Base-by-base conservation (phyloP, 2,797 vertebrate genomes). In the Picus viridis region DNA sequence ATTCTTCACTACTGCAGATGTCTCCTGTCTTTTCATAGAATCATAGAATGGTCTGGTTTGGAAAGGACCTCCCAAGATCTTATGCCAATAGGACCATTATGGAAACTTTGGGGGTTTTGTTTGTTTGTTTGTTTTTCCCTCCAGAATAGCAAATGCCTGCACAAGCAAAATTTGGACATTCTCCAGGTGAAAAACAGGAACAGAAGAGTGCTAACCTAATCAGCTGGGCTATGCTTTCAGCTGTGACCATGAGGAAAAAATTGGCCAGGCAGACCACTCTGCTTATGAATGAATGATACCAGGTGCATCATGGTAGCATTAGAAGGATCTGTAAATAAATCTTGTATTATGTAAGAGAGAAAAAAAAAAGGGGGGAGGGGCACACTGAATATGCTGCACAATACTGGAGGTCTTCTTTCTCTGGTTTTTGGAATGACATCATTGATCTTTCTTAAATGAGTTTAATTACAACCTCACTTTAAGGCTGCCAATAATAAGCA, bases 391-490 rank as follows among this genome's bases (percentile, higher is more conserved):
- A 72, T 30, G 26, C 47, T 73, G n/a, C 43, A 77, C 57, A 43
- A 63, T 77, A 39, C 32, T 83, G 63, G 56, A 78, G 14, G 53
- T 75, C 64, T 32, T 88, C 30, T 84, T 34, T 63, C 26, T 69
- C 84, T 79, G 62, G 53, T 51, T 70, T 89, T 91, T 22, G 87
- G 57, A 93, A 84, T 91, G 36, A 89, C 59, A 81, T 67, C 77
- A 88, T 17, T 84, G 29, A 39, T 85, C 67, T 79, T 86, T 82
- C 16, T 41, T 53, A 58, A 67, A 64, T 32, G 39, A 73, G 41
- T 90, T 91, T 94, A 94, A 96, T 90, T 92, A 92, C 54, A 74
- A 39, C 36, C 45, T 84, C 56, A n/a, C 79, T 93, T 84, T 68
- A 91, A 86, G 68, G 73, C 73, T 94, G 63, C 73, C 88, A 87